phyloP scores from a whole-genome alignment of 2,888 invertebrate genomes.

The Epinotia demarniana region DNA sequence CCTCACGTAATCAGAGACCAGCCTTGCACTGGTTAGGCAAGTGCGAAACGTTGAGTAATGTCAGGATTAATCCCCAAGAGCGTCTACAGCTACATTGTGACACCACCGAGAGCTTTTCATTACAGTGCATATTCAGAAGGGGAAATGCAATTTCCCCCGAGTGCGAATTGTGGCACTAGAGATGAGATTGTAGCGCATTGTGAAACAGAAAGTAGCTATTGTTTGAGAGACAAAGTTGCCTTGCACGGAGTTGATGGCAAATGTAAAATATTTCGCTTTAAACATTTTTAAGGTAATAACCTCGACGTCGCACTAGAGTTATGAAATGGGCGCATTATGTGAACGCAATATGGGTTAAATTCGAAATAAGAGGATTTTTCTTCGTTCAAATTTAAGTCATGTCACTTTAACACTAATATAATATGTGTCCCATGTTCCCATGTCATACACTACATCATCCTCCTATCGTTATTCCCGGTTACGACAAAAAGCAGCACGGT shows the following conservation, averaged over 20 bases:
- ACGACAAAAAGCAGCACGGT: too few species aligned
- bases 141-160: constrained; percentile 72
- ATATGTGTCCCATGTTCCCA: too few species aligned
- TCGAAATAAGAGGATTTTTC: too few species aligned
- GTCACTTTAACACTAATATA: too few species aligned
- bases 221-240: background rate
- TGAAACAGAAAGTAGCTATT: constrained; percentile 1
- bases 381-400: too few species aligned
- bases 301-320: too few species aligned
- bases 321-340: too few species aligned
- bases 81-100: constrained; percentile 65
- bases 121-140: constrained; percentile 65
- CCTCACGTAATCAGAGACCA: background rate
- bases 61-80: constrained; percentile 64
- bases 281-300: background rate
- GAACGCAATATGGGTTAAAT: too few species aligned
- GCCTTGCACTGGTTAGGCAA: background rate
- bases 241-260: background rate
- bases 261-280: background rate
- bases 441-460: too few species aligned
- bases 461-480: too few species aligned
- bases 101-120: constrained; percentile 71
- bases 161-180: constrained; percentile 58
- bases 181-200: constrained; percentile 47
- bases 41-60: background rate